A percentile compares a stretch with the other conserved stretches of the same genome.
Conservation (phyloP, 1,140 invertebrate species). For the Drosophila sechellia region DNA sequence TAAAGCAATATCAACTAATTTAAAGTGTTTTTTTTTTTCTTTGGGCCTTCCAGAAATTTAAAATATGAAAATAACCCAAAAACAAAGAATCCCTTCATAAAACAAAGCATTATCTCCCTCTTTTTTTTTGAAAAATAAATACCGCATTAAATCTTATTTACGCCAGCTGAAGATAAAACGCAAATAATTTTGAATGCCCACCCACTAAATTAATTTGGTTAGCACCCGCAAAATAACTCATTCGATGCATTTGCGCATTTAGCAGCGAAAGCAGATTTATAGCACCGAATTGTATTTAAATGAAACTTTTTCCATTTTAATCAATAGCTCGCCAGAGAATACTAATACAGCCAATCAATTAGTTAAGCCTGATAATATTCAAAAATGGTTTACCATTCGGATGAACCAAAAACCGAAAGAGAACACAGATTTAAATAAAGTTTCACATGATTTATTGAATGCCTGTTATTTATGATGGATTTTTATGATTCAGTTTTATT, state of each 20-base stretch:
- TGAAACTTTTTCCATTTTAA: constrained; percentile 28
- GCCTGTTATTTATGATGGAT: constrained; percentile 41
- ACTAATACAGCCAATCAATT: constrained; percentile 40
- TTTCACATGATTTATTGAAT: constrained; percentile 53
- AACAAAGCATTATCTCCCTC: too few species aligned
- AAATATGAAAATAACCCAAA: too few species aligned
- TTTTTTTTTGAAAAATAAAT: too few species aligned
- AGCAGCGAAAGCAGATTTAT: constrained; percentile 14
- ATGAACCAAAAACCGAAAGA: constrained; percentile 11
- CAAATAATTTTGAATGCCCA: neutral
- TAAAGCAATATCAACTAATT: neutral
- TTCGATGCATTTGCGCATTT: constrained; percentile 1
- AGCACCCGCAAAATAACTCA: constrained; percentile 2
- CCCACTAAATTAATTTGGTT: neutral
- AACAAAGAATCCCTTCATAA: too few species aligned
- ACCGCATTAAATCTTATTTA: too few species aligned
- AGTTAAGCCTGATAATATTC: constrained; percentile 24
- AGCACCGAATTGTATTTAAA: neutral
- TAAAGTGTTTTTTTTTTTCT: neutral
- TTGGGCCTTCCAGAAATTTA: too few species aligned
- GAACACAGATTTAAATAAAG: constrained; percentile 39
- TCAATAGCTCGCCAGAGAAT: constrained; percentile 33
- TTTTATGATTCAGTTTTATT: constrained; percentile 34
- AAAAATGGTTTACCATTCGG: constrained; percentile 41
- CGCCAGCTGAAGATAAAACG: too few species aligned